Evolutionary conservation across 2,113 vertebrate genomes (phyloP).

Genomic region (Hirundichthys speculiger): DNA sequence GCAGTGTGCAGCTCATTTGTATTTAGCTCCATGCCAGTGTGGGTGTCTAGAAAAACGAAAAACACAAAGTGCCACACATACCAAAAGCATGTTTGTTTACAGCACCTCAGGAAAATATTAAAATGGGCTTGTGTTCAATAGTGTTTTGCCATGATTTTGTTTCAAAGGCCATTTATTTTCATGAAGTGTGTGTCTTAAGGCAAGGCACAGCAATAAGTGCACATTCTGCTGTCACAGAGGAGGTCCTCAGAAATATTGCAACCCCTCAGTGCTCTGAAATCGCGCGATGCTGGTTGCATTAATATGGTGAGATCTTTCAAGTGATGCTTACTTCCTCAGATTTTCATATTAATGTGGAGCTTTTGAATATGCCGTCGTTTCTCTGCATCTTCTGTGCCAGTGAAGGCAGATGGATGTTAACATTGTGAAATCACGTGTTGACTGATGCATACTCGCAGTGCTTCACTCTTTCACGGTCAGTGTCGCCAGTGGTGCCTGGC

Average conservation of each 20-base stretch:
- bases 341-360: slow-evolving; percentile 43
- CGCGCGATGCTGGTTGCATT: slow-evolving; percentile 34
- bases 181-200: slow-evolving; percentile 51
- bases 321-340: slow-evolving; percentile 14
- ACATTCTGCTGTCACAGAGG: slow-evolving; percentile 20
- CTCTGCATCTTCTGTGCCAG: slow-evolving; percentile 5
- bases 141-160: slow-evolving; percentile 27
- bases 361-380: slow-evolving; percentile 39
- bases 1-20: slow-evolving; percentile 16
- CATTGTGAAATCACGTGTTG: neutral
- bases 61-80: slow-evolving; percentile 31
- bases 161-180: slow-evolving; percentile 53
- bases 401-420: slow-evolving; percentile 17
- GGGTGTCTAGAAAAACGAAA: slow-evolving; percentile 44
- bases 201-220: slow-evolving; percentile 34
- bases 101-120: slow-evolving; percentile 50
- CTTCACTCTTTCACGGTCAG: neutral
- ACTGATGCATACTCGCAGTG: neutral
- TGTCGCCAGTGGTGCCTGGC: too few relatives aligned
- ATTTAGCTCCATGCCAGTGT: slow-evolving; percentile 17
- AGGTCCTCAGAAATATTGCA: slow-evolving; percentile 37
- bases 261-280: slow-evolving; percentile 30
- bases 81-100: slow-evolving; percentile 50
- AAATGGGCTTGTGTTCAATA: slow-evolving; percentile 42
- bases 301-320: slow-evolving; percentile 32